Evolutionary conservation across 1,140 invertebrate genomes (phyloP).

Genomic region (Limonius californicus): DNA sequence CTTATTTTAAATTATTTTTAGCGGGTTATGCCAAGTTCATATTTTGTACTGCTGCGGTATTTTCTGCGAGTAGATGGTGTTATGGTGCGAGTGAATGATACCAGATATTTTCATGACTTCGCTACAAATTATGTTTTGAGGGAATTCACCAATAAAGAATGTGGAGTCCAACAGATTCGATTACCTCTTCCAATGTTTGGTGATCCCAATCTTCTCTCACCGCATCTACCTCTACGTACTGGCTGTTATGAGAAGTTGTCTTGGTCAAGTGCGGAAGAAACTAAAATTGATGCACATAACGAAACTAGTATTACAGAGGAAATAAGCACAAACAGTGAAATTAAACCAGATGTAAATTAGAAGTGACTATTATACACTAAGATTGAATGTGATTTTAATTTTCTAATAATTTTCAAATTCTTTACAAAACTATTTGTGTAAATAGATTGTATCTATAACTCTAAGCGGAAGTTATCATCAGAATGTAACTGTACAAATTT

Average conservation of each 20-base stretch:
- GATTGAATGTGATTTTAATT: too few relatives aligned
- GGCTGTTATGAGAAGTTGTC: constrained; percentile 41
- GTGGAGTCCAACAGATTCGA: constrained; percentile 59
- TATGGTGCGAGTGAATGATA: constrained; percentile 85
- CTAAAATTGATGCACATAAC: too few relatives aligned
- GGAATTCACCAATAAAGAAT: constrained; percentile 74
- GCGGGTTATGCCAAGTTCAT: constrained; percentile 92
- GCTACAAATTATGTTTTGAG: constrained; percentile 69
- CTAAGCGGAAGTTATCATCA: too few relatives aligned
- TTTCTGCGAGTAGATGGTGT: constrained; percentile 94
- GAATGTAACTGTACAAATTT: too few relatives aligned
- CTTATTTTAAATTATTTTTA: constrained; percentile 53
- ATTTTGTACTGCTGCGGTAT: constrained; percentile 87
- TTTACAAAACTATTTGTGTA: too few relatives aligned
- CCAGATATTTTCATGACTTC: constrained; percentile 83
- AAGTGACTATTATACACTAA: too few relatives aligned
- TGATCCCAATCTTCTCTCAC: constrained; percentile 43
- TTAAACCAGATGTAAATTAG: neutral
- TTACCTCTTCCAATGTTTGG: constrained; percentile 45
- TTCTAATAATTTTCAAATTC: too few relatives aligned
- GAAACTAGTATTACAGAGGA: too few relatives aligned
- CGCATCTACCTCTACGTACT: constrained; percentile 39
- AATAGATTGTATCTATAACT: too few relatives aligned
- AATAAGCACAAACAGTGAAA: neutral
- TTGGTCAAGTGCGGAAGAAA: too few relatives aligned